phyloP scores from a whole-genome alignment of 1,140 invertebrate genomes.

The Caenorhabditis elegans region WBcel235 BX284604.4:9899501-9900000 shows the following conservation, averaged over 20 bases:
- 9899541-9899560: neutral
- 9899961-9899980: constrained; percentile 36
- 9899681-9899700: constrained; percentile 43
- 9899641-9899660: neutral
- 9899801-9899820: neutral
- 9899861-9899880: neutral
- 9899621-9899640: too few species aligned
- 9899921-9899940: constrained; percentile 29
- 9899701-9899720: constrained; percentile 34
- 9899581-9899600: constrained; percentile 25
- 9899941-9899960: constrained; percentile 31
- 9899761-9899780: constrained; percentile 43
- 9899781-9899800: neutral
- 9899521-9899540: neutral
- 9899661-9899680: constrained; percentile 41
- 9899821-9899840: neutral
- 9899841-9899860: neutral
- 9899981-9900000: constrained; percentile 36
- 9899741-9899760: constrained; percentile 42
- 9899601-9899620: neutral
- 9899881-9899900: neutral
- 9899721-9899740: neutral
- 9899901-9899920: constrained; percentile 46
- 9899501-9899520: neutral
- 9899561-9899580: constrained; percentile 16